Conservation (phyloP, 2,113 vertebrate genomes). For the Alexandromys fortis region DNA sequence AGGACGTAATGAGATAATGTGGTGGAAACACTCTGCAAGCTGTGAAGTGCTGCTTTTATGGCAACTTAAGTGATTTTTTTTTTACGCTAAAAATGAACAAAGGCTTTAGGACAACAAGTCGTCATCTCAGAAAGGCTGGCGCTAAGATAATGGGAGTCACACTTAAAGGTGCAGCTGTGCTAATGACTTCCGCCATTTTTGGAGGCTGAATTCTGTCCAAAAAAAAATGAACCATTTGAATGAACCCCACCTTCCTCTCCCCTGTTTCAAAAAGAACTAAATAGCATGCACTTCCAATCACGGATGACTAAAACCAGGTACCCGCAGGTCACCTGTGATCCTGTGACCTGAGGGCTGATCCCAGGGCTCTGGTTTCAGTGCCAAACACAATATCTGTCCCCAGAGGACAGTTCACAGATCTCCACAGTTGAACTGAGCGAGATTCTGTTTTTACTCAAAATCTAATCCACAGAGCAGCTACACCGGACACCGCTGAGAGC, state of each 20-base stretch:
- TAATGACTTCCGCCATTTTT: slow-evolving; percentile 8
- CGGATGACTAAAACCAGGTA: neutral
- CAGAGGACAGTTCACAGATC: neutral
- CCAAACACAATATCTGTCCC: neutral
- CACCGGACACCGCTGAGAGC: neutral
- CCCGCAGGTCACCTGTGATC: neutral
- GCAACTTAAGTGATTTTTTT: slow-evolving; percentile 36
- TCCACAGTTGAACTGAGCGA: neutral
- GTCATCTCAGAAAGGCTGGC: neutral
- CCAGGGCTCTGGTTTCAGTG: neutral
- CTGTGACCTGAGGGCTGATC: neutral
- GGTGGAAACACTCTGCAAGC: slow-evolving; percentile 51
- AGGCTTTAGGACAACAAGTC: slow-evolving; percentile 19
- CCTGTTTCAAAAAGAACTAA: neutral
- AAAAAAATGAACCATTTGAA: slow-evolving; percentile 11
- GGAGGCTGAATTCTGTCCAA: neutral
- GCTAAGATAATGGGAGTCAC: neutral
- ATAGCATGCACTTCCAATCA: neutral
- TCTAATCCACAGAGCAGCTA: neutral
- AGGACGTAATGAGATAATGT: slow-evolving; percentile 67
- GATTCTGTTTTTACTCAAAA: neutral
- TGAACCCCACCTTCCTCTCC: neutral
- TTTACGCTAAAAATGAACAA: slow-evolving; percentile 46
- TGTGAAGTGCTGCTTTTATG: slow-evolving; percentile 63
- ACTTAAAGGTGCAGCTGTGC: too few relatives aligned